Percentiles rank a stretch among this genome's conserved stretches.
Evolutionary conservation across 2,888 invertebrate species (phyloP).

Genomic region (Adelognathus sp.): DNA sequence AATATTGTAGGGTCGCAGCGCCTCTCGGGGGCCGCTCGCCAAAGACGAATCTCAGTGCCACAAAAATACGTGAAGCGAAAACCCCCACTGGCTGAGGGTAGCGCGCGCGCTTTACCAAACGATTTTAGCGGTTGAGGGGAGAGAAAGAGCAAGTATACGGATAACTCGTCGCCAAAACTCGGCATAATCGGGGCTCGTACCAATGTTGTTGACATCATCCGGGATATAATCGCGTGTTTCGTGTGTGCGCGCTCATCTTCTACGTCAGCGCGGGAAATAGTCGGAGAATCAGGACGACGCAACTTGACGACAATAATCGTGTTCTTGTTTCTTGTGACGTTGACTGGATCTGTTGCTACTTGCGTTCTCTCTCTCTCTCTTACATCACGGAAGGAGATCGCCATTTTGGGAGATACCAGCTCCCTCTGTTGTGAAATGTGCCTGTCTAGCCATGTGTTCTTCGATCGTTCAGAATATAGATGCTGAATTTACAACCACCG

Average conservation of each 20-base stretch:
- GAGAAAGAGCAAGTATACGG: conserved; percentile 36
- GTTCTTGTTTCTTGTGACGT: conserved; percentile 3
- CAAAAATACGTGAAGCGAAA: conserved; percentile 74
- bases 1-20: conserved; percentile 78
- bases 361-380: conserved; percentile 27
- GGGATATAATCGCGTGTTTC: conserved; percentile 43
- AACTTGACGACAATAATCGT: background rate
- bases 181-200: conserved; percentile 53
- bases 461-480: background rate
- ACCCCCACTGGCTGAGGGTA: conserved; percentile 59
- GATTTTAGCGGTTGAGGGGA: conserved; percentile 41
- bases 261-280: conserved; percentile 15
- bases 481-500: background rate
- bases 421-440: conserved; percentile 59
- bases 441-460: conserved; percentile 47
- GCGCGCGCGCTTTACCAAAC: conserved; percentile 56
- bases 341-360: conserved; percentile 33
- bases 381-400: conserved; percentile 53
- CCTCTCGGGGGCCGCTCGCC: conserved; percentile 74
- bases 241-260: conserved; percentile 34
- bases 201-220: conserved; percentile 16
- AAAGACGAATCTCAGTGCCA: conserved; percentile 78
- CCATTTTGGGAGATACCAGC: conserved; percentile 66
- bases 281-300: conserved; percentile 42
- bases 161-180: conserved; percentile 45